Percentiles rank a stretch among this genome's conserved stretches.
These are phyloP conservation scores for Sebastes steindachneri DNA, from an alignment of 2,797 vertebrate species.

Conservation along the genomic window DNA sequence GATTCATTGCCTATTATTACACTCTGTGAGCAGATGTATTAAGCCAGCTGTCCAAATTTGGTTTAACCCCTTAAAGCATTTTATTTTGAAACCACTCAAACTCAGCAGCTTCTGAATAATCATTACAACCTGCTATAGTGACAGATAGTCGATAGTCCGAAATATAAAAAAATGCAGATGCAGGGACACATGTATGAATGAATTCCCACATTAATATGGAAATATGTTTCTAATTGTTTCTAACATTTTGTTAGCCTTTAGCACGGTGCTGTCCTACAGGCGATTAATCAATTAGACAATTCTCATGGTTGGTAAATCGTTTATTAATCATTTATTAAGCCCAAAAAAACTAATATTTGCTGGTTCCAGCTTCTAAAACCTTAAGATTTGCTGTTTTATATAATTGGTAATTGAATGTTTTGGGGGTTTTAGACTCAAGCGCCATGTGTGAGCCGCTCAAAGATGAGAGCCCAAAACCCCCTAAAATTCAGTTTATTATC, in stretches of 20 bases:
- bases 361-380: not conserved
- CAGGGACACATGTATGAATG: not conserved
- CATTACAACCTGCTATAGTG: not conserved
- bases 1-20: constrained; percentile 39
- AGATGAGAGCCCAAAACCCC: not conserved
- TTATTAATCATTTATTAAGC: not conserved
- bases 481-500: not conserved
- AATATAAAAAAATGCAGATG: not conserved
- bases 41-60: constrained; percentile 8
- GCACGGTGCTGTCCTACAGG: not conserved
- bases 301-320: not conserved
- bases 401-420: not conserved
- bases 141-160: not conserved
- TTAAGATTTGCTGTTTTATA: not conserved
- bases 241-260: not conserved
- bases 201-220: not conserved
- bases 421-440: not conserved
- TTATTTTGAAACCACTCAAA: not conserved
- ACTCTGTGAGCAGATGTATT: constrained; percentile 21
- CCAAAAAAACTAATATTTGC: not conserved
- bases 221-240: not conserved
- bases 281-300: not conserved
- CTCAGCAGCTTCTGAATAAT: not conserved
- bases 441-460: too few relatives aligned
- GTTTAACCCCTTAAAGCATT: not conserved